These are phyloP conservation scores for Adelognathus sp. DNA, from an alignment of 2,888 invertebrate species.

Conservation along the genomic window DNA sequence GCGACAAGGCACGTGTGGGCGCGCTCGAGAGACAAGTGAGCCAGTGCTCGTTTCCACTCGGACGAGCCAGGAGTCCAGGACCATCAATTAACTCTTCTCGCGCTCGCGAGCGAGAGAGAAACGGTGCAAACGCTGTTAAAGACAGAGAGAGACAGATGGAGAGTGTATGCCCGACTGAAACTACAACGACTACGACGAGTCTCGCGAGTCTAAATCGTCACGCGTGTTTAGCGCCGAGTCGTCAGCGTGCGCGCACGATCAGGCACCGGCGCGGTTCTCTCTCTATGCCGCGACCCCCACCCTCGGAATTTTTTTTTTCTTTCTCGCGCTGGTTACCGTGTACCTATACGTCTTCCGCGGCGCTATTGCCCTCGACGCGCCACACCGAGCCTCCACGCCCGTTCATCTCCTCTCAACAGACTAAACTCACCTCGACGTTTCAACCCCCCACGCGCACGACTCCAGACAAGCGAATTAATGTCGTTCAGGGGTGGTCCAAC, in stretches of 20 bases:
- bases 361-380: neutral
- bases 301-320: neutral
- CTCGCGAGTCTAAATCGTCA: slow-evolving; percentile 49
- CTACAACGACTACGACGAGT: slow-evolving; percentile 17
- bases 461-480: neutral
- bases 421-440: slow-evolving; percentile 24
- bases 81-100: slow-evolving; percentile 55
- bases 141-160: neutral
- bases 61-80: slow-evolving; percentile 32
- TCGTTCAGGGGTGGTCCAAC: too few species aligned
- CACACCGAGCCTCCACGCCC: neutral
- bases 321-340: neutral
- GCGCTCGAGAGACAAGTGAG: neutral
- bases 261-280: slow-evolving; percentile 12
- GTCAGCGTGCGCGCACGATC: slow-evolving; percentile 31
- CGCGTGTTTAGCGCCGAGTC: slow-evolving; percentile 64
- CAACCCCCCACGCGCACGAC: neutral
- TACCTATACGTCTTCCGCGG: neutral
- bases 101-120: neutral
- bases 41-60: slow-evolving; percentile 16
- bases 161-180: neutral
- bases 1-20: slow-evolving; percentile 22
- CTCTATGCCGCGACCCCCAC: neutral
- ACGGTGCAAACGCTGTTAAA: neutral
- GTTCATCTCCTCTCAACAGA: slow-evolving; percentile 20